These are phyloP conservation scores for Cassiopea andromeda DNA, from an alignment of 30 jellyfish, hydroid and myxozoan genomes.

Conservation along the genomic window DNA sequence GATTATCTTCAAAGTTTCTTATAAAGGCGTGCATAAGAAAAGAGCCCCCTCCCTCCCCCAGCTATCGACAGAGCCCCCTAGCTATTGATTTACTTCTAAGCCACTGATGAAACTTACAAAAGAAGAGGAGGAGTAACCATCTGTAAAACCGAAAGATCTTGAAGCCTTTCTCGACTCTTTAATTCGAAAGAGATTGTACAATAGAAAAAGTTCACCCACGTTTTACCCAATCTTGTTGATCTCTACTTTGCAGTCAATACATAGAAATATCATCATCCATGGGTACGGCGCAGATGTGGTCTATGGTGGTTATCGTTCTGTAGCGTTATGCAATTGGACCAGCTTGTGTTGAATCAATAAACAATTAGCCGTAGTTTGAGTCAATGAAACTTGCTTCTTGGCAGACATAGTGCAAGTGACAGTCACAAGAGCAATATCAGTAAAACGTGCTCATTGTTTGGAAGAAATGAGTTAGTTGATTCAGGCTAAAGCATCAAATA, in stretches of 20 bases:
- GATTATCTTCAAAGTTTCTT: too few relatives aligned
- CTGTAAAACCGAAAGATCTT: too few relatives aligned
- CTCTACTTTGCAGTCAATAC: neutral
- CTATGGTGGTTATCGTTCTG: neutral
- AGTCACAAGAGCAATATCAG: neutral
- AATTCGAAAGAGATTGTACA: too few relatives aligned
- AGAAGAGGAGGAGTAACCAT: too few relatives aligned
- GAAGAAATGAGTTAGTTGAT: conserved; percentile 5
- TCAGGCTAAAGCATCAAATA: neutral
- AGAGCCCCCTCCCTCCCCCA: too few relatives aligned
- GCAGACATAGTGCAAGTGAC: neutral
- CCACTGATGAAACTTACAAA: too few relatives aligned
- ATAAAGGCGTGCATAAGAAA: too few relatives aligned
- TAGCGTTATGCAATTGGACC: neutral
- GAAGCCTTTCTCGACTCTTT: too few relatives aligned
- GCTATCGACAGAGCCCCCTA: too few relatives aligned
- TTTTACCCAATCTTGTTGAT: neutral
- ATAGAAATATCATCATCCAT: neutral
- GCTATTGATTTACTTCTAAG: too few relatives aligned
- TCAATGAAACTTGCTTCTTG: neutral
- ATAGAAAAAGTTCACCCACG: neutral
- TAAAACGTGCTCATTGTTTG: neutral
- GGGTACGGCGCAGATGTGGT: neutral
- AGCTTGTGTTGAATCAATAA: neutral
- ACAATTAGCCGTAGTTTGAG: neutral